Evolutionary conservation across 2,797 vertebrate genomes (phyloP).

Genomic region (Gadopsis bispinosus): DNA sequence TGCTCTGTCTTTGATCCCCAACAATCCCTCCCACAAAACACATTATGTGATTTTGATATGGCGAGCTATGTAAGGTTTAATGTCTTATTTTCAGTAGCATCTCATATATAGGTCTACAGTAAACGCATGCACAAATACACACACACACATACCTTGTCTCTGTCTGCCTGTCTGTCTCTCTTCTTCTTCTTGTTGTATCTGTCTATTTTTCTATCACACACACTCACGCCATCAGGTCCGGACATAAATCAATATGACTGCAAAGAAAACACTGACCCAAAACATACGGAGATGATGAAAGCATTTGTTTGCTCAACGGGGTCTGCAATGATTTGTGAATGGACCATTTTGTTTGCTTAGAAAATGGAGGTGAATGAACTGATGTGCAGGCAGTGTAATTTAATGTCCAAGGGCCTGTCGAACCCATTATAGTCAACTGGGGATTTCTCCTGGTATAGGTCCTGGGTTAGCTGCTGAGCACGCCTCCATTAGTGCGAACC

Average conservation of each 20-base stretch:
- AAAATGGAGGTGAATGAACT: conserved; percentile 76
- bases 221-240: conserved; percentile 38
- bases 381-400: conserved; percentile 74
- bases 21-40: conserved; percentile 72
- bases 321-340: conserved; percentile 74
- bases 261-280: conserved; percentile 76
- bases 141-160: conserved; percentile 32
- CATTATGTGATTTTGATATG: conserved; percentile 66
- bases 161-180: conserved; percentile 7
- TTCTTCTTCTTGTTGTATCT: conserved; percentile 25
- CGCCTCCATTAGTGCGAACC: conserved; percentile 45
- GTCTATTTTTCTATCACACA: conserved; percentile 49
- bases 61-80: conserved; percentile 65
- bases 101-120: conserved; percentile 43
- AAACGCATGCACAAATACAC: conserved; percentile 39
- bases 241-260: conserved; percentile 75
- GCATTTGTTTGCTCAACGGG: conserved; percentile 73
- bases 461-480: conserved; percentile 42
- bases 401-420: conserved; percentile 60
- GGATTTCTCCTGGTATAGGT: conserved; percentile 50
- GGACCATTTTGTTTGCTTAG: conserved; percentile 74
- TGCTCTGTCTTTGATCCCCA: conserved; percentile 74
- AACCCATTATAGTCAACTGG: conserved; percentile 53
- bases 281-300: conserved; percentile 75
- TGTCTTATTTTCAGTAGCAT: conserved; percentile 63